Evolutionary conservation across 1,140 invertebrate genomes (phyloP).

Genomic region (Ceratina calcarata): DNA sequence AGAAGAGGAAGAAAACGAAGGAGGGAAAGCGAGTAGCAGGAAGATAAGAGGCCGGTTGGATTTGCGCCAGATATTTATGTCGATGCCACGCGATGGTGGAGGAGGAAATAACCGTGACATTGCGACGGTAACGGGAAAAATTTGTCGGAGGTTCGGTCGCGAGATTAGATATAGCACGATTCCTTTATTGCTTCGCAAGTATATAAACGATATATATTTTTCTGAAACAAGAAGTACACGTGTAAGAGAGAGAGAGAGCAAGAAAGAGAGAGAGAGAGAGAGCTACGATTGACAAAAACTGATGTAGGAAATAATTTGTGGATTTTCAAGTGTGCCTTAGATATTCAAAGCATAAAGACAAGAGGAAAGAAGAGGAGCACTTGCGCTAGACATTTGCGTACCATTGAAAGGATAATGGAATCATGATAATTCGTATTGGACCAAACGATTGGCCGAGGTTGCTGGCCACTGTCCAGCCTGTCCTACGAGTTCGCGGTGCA

Average conservation of each 20-base stretch:
- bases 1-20: constrained; percentile 31
- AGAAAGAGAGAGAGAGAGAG: too few relatives aligned
- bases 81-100: constrained; percentile 23
- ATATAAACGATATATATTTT: not conserved
- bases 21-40: not conserved
- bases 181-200: not conserved
- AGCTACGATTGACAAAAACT: not conserved
- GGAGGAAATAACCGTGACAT: constrained; percentile 52
- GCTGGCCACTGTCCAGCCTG: constrained; percentile 71
- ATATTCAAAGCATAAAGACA: not conserved
- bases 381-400: constrained; percentile 15
- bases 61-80: constrained; percentile 56
- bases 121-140: constrained; percentile 16
- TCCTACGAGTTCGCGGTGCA: constrained; percentile 28
- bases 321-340: too few relatives aligned
- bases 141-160: constrained; percentile 1
- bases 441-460: constrained; percentile 65
- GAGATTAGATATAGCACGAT: not conserved
- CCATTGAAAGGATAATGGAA: constrained; percentile 69
- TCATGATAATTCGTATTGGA: constrained; percentile 60
- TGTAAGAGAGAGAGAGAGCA: too few relatives aligned
- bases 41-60: constrained; percentile 47
- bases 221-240: not conserved
- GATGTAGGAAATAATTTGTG: not conserved
- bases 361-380: not conserved